Conservation (phyloP, 2,888 invertebrate species). For the Sinhomidia bicolor region DNA sequence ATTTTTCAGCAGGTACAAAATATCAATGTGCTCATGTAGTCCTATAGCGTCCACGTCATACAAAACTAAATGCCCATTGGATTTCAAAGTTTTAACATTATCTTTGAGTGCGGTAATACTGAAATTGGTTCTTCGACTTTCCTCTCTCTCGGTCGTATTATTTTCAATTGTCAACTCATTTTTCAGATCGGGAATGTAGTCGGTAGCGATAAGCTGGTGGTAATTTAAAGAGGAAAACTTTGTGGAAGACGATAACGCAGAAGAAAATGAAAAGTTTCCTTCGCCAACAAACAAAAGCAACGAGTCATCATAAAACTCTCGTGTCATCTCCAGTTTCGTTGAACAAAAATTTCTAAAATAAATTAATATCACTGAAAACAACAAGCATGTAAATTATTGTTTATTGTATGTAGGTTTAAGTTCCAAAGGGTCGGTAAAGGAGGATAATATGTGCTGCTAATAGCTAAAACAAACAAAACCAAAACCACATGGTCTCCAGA, state of each 20-base stretch:
- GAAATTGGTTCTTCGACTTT: background rate
- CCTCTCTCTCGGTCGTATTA: background rate
- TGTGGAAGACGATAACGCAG: background rate
- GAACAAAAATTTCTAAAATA: too few species aligned
- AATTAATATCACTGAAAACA: too few species aligned
- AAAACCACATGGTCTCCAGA: too few species aligned
- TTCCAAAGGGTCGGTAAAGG: too few species aligned
- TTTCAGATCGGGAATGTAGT: conserved; percentile 35
- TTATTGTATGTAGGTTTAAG: too few species aligned
- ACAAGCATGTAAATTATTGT: too few species aligned
- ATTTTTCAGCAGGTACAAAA: background rate
- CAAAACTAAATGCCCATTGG: conserved; percentile 23
- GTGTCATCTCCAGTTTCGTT: too few species aligned
- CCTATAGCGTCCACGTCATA: conserved; percentile 55
- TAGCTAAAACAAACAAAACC: too few species aligned
- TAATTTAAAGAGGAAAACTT: background rate
- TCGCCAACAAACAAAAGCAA: conserved; percentile 51
- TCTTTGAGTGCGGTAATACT: background rate
- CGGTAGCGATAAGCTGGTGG: conserved; percentile 7
- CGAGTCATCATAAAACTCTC: too few species aligned
- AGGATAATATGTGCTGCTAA: too few species aligned
- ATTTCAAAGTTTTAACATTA: conserved; percentile 31
- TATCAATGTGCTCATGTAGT: conserved; percentile 8
- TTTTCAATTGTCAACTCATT: background rate
- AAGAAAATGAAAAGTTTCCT: conserved; percentile 55